Percentiles rank a stretch among this genome's conserved stretches.
Evolutionary conservation across 2,797 vertebrate species (phyloP).

Genomic region (Danio tinwini): DNA sequence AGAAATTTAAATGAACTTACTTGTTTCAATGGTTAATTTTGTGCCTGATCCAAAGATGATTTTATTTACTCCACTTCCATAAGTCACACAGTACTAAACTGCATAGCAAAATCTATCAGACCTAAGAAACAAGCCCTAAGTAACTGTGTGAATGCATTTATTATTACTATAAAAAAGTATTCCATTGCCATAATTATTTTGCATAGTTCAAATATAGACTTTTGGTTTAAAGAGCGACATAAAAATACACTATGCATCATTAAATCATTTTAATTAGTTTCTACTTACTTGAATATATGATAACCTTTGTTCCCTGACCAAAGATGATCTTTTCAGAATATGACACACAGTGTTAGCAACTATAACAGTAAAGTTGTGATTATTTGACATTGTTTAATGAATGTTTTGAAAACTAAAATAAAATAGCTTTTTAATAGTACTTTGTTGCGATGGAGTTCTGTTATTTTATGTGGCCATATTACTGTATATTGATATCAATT

Average conservation of each 20-base stretch:
- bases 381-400: neutral
- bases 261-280: neutral
- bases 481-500: too few species aligned
- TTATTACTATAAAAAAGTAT: neutral
- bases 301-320: constrained; percentile 11
- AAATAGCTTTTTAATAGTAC: neutral
- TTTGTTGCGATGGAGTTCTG: too few species aligned
- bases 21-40: constrained; percentile 46
- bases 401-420: neutral
- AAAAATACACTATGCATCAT: too few species aligned
- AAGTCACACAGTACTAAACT: constrained; percentile 49
- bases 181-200: neutral
- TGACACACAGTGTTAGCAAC: constrained; percentile 29
- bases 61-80: constrained; percentile 35
- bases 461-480: too few species aligned
- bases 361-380: neutral
- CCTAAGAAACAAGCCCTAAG: neutral
- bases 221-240: neutral
- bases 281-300: constrained; percentile 25
- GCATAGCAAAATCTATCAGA: constrained; percentile 1
- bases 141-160: neutral
- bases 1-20: constrained; percentile 37
- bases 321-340: constrained; percentile 34
- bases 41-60: constrained; percentile 51
- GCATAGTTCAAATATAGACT: neutral